A percentile compares a stretch with the other conserved stretches of the same genome.
Evolutionary conservation across 2,797 vertebrate genomes (phyloP).

Genomic region (Coendou prehensilis): DNA sequence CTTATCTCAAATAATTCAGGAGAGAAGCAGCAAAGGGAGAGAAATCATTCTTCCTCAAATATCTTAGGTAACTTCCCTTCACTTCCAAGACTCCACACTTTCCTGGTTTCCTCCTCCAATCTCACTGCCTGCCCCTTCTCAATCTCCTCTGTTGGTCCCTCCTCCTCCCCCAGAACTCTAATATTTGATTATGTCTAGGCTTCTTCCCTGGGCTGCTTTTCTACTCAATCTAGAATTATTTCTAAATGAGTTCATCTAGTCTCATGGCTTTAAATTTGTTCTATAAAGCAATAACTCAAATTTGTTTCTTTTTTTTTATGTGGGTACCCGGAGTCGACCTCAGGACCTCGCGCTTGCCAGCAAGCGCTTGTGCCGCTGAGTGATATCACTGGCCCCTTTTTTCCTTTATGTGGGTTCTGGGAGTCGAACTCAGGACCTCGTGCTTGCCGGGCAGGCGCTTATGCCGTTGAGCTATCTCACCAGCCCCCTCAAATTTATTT

Average conservation of each 20-base stretch:
- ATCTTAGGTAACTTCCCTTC: conserved; percentile 30
- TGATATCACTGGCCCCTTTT: too few species aligned
- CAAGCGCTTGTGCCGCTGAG: too few species aligned
- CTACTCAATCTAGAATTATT: conserved; percentile 37
- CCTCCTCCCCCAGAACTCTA: background rate
- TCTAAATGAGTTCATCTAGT: conserved; percentile 33
- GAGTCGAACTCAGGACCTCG: too few species aligned
- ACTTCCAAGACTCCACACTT: background rate
- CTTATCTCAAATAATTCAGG: conserved; percentile 45
- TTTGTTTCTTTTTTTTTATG: background rate
- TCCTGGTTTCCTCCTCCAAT: background rate
- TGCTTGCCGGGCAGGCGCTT: too few species aligned
- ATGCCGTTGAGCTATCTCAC: too few species aligned
- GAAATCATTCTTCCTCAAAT: background rate
- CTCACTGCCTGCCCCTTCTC: background rate
- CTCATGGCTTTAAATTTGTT: conserved; percentile 15
- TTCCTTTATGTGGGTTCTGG: too few species aligned
- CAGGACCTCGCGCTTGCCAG: too few species aligned
- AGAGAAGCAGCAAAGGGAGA: background rate
- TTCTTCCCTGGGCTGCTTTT: conserved; percentile 48
- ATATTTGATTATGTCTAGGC: background rate
- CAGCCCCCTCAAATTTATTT: conserved; percentile 1
- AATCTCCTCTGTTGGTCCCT: background rate
- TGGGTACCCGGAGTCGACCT: too few species aligned
- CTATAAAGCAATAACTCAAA: conserved; percentile 45